These are phyloP conservation scores for Macaca fascicularis DNA, from an alignment of 2,113 vertebrate species.

Conservation along the genomic window DNA sequence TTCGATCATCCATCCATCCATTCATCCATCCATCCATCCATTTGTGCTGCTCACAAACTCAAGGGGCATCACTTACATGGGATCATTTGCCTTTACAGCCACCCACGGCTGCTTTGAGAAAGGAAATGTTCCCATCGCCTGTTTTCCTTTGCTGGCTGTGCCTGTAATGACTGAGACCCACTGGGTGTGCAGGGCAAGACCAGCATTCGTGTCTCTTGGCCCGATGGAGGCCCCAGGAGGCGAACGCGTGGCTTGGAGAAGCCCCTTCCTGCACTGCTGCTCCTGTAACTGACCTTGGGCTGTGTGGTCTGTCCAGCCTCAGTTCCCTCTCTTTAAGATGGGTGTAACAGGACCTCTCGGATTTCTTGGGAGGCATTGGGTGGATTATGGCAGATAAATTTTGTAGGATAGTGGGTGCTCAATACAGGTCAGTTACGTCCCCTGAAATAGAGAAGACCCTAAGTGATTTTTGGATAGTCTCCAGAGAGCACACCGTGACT, in stretches of 20 bases:
- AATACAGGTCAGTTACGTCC: neutral
- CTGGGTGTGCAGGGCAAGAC: neutral
- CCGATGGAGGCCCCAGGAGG: neutral
- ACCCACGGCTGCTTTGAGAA: neutral
- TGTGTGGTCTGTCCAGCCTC: neutral
- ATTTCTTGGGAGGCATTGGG: neutral
- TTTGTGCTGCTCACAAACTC: neutral
- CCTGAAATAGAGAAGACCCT: neutral
- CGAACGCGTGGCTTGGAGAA: neutral
- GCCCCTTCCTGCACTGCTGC: neutral
- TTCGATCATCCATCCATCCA: no score
- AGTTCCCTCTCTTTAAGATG: neutral
- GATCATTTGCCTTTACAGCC: neutral
- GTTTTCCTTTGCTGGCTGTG: neutral
- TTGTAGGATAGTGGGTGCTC: neutral
- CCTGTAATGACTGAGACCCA: no score
- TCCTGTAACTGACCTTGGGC: neutral
- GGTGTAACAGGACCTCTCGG: neutral
- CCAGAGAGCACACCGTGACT: neutral
- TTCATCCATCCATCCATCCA: neutral
- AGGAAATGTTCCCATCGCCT: no score
- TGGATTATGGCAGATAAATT: neutral
- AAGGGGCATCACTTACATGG: neutral
- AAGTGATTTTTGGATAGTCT: neutral
- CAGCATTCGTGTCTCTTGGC: neutral